Base-by-base conservation (phyloP, 2,888 invertebrate species). In the Ophraella communa region DNA sequence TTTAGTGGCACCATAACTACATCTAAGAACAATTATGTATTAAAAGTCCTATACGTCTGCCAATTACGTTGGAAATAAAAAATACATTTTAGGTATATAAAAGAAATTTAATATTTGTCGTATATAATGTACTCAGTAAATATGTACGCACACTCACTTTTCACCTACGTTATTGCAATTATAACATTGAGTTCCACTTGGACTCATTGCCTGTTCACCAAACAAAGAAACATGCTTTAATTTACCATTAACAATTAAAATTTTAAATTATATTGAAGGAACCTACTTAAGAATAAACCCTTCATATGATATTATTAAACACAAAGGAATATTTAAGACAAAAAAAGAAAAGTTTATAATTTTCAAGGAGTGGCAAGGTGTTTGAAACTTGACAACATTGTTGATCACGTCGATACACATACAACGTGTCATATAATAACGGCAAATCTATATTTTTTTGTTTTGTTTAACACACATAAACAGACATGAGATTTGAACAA, bases 341-440 rank as follows among this genome's bases (percentile, higher is more conserved):
- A 53, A 47, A 66, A 60, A 51, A 3, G 23, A n/a, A 53, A 67
- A 66, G 62, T 42, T 44, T n/a, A 33, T 45, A 63, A 57, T 69
- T 65, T 59, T 65, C 67, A 73, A 76, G 76, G 76, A 75, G 76
- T 75, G 76, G 74, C 74, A 71, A 71, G 69, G 47, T 62, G 56
- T 51, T 52, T 44, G 47, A 59, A 18, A 71, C 51, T 49, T 72
- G 78, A 74, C 78, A 78, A 78, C 77, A 62, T 11, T 64, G 78
- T 73, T 39, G 54, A 71, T 71, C 73, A 73, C 75, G 72, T 74
- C 75, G 76, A 72, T 72, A 71, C 58, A 59, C 61, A 57, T 65
- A 71, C 73, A 74, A 74, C 73, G 74, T 73, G 74, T 67, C 67
- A 65, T 59, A 57, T 23, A 51, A 64, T 64, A 62, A 66, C 62